Evolutionary conservation across 2,888 invertebrate genomes (phyloP).

Genomic region (Sesia apiformis): DNA sequence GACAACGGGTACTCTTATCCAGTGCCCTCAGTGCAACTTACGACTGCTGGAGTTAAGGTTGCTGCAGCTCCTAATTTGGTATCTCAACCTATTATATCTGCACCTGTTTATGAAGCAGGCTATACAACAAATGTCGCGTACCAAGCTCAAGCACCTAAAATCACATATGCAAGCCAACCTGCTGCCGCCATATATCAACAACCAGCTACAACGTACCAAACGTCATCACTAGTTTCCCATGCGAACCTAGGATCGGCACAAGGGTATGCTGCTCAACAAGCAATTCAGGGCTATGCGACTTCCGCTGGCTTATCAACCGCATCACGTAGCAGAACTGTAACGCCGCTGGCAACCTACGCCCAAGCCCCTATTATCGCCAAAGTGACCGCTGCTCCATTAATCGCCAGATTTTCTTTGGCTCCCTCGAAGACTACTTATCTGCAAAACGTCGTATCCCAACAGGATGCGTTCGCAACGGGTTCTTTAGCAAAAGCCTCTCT

Average conservation of each 20-base stretch:
- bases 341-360: constrained; percentile 56
- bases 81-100: constrained; percentile 17
- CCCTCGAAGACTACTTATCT: constrained; percentile 45
- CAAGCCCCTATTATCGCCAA: constrained; percentile 70
- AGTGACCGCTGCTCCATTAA: constrained; percentile 62
- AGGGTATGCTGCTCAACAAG: constrained; percentile 25
- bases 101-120: constrained; percentile 22
- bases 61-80: constrained; percentile 15
- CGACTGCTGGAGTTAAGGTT: constrained; percentile 42
- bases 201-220: constrained; percentile 28
- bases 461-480: constrained; percentile 33
- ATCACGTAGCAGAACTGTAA: constrained; percentile 41
- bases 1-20: constrained; percentile 58
- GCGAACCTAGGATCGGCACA: constrained; percentile 28
- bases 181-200: constrained; percentile 41
- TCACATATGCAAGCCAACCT: constrained; percentile 32
- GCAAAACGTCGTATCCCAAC: constrained; percentile 46
- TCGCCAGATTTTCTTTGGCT: constrained; percentile 44
- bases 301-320: constrained; percentile 64
- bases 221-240: constrained; percentile 17
- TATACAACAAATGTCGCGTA: constrained; percentile 29
- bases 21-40: constrained; percentile 68
- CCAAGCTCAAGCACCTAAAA: constrained; percentile 27
- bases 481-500: constrained; percentile 59
- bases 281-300: constrained; percentile 71